phyloP scores from a whole-genome alignment of 2,797 vertebrate species.

The Rallus crepitans region DNA sequence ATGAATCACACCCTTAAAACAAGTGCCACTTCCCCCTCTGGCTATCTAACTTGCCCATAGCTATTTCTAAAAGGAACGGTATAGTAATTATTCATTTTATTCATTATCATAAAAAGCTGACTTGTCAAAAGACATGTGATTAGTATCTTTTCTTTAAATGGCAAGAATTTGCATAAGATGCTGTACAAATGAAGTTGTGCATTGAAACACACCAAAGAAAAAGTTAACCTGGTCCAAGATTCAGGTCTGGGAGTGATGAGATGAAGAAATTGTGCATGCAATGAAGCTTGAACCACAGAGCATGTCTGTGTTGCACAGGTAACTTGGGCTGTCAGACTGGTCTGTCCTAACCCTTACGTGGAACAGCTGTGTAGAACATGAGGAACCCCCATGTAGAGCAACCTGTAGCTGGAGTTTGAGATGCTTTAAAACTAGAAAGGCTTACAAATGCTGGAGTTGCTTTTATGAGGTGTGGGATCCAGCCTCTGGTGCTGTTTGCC shows the following conservation, averaged over 20 bases:
- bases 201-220: not conserved
- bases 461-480: not conserved
- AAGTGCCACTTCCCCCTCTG: not conserved
- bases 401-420: not conserved
- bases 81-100: not conserved
- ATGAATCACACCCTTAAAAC: not conserved
- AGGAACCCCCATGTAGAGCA: not conserved
- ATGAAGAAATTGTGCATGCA: not conserved
- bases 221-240: not conserved
- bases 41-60: not conserved
- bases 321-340: not conserved
- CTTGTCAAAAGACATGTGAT: not conserved
- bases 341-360: not conserved
- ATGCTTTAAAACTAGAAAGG: not conserved
- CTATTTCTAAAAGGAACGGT: not conserved
- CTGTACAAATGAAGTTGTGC: not conserved
- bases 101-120: not conserved
- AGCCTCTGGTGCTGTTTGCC: not conserved
- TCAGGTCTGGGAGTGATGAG: not conserved
- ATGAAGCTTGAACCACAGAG: not conserved
- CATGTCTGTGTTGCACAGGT: not conserved
- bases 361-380: not conserved
- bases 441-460: not conserved
- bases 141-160: not conserved
- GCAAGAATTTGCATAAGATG: not conserved